Percentiles rank a stretch among this genome's conserved stretches.
Evolutionary conservation across 2,113 vertebrate species (phyloP).

Genomic region (Phalacrocorax brasilianus): DNA sequence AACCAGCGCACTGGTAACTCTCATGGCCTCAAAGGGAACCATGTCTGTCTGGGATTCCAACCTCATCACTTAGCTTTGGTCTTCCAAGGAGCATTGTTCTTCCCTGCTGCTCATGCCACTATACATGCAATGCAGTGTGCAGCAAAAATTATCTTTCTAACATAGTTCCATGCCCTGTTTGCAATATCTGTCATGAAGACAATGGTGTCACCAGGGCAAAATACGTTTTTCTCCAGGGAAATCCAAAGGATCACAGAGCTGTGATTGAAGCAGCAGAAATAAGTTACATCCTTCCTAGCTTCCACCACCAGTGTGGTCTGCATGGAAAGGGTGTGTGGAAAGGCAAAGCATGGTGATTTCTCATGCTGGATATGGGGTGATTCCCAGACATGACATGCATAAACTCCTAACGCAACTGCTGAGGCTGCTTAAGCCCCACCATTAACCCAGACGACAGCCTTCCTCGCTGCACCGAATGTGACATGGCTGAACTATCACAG

Average conservation of each 20-base stretch:
- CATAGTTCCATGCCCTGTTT: conserved; percentile 36
- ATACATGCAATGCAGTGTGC: conserved; percentile 5
- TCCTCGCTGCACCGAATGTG: fast-evolving
- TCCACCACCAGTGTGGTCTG: conserved; percentile 35
- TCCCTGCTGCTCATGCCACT: conserved; percentile 29
- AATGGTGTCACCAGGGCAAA: neutral
- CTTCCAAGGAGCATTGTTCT: neutral
- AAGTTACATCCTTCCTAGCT: neutral
- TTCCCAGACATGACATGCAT: neutral
- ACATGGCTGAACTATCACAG: neutral
- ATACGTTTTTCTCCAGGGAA: conserved; percentile 23
- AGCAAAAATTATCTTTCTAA: conserved; percentile 21
- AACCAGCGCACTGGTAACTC: neutral
- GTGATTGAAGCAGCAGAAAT: conserved; percentile 34
- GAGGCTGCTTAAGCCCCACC: neutral
- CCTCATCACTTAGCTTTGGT: neutral
- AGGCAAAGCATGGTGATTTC: neutral
- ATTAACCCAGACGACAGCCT: neutral
- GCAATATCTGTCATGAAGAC: conserved; percentile 35
- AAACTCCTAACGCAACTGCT: neutral
- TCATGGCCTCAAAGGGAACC: neutral
- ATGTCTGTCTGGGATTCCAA: neutral
- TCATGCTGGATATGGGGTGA: neutral
- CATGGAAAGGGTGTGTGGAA: neutral
- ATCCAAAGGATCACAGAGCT: conserved; percentile 18